These are phyloP conservation scores for Tylochromis polylepis DNA, from an alignment of 2,113 vertebrate species.

Conservation along the genomic window DNA sequence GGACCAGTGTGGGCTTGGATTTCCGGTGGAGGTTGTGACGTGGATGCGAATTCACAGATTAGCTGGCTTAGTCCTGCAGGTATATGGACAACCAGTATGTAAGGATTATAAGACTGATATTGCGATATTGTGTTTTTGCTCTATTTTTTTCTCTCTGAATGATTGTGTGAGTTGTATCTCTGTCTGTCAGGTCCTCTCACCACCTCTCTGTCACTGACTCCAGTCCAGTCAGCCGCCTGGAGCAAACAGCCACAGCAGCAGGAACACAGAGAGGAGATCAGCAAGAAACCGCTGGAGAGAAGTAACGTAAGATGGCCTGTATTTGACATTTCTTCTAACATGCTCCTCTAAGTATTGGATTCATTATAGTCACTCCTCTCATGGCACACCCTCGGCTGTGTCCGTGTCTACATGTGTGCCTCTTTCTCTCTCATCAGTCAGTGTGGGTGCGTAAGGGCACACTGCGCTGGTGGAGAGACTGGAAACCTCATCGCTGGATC, in stretches of 20 bases:
- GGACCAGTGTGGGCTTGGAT: slow-evolving; percentile 88
- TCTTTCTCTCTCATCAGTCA: slow-evolving; percentile 66
- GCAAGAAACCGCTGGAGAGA: slow-evolving; percentile 82
- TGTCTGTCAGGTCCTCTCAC: slow-evolving; percentile 73
- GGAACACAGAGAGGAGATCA: slow-evolving; percentile 79
- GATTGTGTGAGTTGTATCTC: neutral
- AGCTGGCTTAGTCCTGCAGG: slow-evolving; percentile 83
- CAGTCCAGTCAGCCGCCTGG: slow-evolving; percentile 84
- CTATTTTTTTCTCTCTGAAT: neutral
- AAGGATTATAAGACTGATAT: neutral
- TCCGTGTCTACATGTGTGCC: neutral
- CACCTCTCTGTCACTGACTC: slow-evolving; percentile 86
- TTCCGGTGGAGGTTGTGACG: slow-evolving; percentile 83
- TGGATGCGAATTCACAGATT: slow-evolving; percentile 73
- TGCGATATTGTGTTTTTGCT: neutral
- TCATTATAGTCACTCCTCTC: neutral
- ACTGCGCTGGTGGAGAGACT: slow-evolving; percentile 93
- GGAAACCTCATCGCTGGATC: slow-evolving; percentile 91
- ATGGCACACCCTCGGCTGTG: neutral
- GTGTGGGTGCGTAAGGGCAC: slow-evolving; percentile 89
- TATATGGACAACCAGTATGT: neutral
- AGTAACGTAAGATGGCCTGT: slow-evolving; percentile 57
- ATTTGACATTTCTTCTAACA: neutral
- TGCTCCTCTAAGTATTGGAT: neutral
- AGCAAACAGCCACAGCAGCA: slow-evolving; percentile 82